Evolutionary conservation across 2,888 invertebrate genomes (phyloP), one percentile per base, ranked within the genome.

Genomic region (Nemotelus pantherinus): DNA sequence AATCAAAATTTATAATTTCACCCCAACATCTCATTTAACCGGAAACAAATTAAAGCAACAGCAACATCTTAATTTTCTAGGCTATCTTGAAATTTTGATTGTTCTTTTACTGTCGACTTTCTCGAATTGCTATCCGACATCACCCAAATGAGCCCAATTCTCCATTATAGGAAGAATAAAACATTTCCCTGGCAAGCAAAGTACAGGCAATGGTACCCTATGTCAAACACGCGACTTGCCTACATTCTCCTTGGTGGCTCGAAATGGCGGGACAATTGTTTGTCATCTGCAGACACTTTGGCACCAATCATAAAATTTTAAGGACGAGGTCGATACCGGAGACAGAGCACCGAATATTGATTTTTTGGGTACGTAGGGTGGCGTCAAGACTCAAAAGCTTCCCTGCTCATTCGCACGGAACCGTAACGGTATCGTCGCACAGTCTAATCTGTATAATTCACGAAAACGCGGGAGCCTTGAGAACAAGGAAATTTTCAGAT

Each of bases 261-360:
- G 25, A 55, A 65, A 44, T 65, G 65, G 65, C 45, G 70, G 70
- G 39, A 60, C 65, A 60, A 77, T 68, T 77, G 67, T 77, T 77
- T 77, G 76, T 77, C 76, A 77, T 77, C 68, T 68, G 67, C 58
- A 79, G 79, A 79, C 79, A 76, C 71, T 71, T 76, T 60, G 79
- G 76, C 77, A 65, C 79, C 77, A 77, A 77, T 76, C 74, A 78
- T 78, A 78, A 78, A 79, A 77, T 72, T 77, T 77, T 79, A 74
- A 74, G 60, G 74, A 74, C 57, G 72, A 72, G 58, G 57, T 72
- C 58, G 72, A 72, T 57, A 72, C 57, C 58, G 70, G 55, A 70
- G 70, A 70, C 70, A 58, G 57, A 58, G 67, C n/a, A 55, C 53
- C 70, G 70, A 70, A n/a, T 70, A 70, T 70, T 43, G 70, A 70